Base-by-base conservation (phyloP, 2,888 invertebrate genomes). In the Caenorhabditis sp. region DNA sequence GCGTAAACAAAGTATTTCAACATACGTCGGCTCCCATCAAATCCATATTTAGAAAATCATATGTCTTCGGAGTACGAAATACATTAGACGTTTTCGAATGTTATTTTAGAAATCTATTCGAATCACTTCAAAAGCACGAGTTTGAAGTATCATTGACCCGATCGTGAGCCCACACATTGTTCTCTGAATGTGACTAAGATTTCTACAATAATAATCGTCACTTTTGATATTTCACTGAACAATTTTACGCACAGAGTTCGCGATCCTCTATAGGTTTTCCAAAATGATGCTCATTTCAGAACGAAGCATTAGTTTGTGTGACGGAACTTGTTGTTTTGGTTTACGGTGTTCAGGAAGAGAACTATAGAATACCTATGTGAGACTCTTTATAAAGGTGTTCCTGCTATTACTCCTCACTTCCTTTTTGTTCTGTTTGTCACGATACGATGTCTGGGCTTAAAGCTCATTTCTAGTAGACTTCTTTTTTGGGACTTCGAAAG, bases 191-290 rank as follows among this genome's bases (percentile, higher is more conserved):
- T 19, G 26, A 35, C 19, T 19, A 24, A 31, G 22, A 35, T 35
- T 38, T 35, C 8, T 19, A 31, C 28, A 16, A 38, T 10, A 12
- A 38, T 2, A 38, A 38, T 38, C 38, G 12, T 38, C 38, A 38
- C 2, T 41, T 26, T 63, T 38, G 16, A 24, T 22, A 12, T n/a
- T n/a, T n/a, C n/a, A n/a, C n/a, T n/a, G n/a, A 14, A n/a, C 14
- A 19, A 38, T 26, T 31, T 41, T 61, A 72, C 6, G 22, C 19
- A 72, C 26, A 51, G 41, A 16, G 51, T 51, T 31, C 8, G 63
- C 54, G 56, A 58, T 66, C 58, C 47, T 59, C 14, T 31, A 28
- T 14, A 58, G 74, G 74, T 47, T 75, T 75, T 41, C 66, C 24
- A 14, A 22, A 51, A 51, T 44, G 38, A 73, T 51, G 8, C 47